Conservation (phyloP, 53 echinoderm and acorn worm genomes). For the Stichopus horrens region DNA sequence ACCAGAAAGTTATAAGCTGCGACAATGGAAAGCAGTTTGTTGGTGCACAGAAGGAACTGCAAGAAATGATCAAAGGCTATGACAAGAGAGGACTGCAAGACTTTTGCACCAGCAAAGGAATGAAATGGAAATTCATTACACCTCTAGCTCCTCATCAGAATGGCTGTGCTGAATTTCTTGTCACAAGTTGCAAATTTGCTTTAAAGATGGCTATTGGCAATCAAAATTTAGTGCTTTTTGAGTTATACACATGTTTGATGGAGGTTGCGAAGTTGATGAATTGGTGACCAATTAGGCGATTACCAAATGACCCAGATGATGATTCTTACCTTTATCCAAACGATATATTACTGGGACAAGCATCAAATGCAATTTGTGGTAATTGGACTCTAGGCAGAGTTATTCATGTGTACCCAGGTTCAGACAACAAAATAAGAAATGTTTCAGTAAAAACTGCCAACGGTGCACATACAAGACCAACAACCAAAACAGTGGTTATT, state of each 20-base stretch:
- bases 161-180: conserved; percentile 68
- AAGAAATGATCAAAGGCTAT: conserved; percentile 63
- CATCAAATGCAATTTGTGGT: conserved; percentile 52
- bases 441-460: conserved; percentile 50
- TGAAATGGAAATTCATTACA: conserved; percentile 68
- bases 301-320: conserved; percentile 69
- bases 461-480: conserved; percentile 36
- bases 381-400: conserved; percentile 63
- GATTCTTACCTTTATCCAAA: conserved; percentile 64
- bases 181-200: conserved; percentile 68
- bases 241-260: conserved; percentile 63
- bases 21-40: conserved; percentile 73
- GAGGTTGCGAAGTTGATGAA: conserved; percentile 71
- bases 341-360: conserved; percentile 61
- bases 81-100: conserved; percentile 53
- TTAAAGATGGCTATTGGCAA: conserved; percentile 73
- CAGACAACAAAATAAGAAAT: conserved; percentile 55
- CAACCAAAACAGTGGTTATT: conserved; percentile 54
- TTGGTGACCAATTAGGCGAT: conserved; percentile 66
- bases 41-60: conserved; percentile 56
- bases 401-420: conserved; percentile 55
- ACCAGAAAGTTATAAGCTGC: conserved; percentile 56
- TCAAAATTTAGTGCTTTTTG: conserved; percentile 67
- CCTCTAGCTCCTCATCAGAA: conserved; percentile 79
- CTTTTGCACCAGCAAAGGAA: conserved; percentile 65